Percentiles rank a stretch among this genome's conserved stretches.
Conservation (phyloP, 2,888 invertebrate genomes). For the Thumatha senex region DNA sequence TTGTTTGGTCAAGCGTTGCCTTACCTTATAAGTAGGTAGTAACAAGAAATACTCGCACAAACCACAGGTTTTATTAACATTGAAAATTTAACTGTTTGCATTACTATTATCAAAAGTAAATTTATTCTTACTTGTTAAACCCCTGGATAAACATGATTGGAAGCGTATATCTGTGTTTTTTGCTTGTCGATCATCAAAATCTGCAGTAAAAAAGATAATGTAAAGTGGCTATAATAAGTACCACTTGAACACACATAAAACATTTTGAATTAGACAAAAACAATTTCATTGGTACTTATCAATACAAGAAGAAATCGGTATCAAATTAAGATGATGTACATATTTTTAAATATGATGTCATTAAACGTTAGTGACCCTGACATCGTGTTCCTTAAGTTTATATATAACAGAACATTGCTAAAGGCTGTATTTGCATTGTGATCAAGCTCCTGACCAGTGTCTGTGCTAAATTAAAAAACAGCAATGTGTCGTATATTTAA, state of each 20-base stretch:
- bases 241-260: background rate
- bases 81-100: too few species aligned
- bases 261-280: background rate
- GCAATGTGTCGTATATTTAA: constrained; percentile 44
- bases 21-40: too few species aligned
- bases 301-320: background rate
- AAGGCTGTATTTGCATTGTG: constrained; percentile 34
- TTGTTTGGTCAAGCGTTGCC: too few species aligned
- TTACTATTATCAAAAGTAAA: too few species aligned
- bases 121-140: too few species aligned
- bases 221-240: background rate
- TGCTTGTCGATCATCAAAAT: too few species aligned
- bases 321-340: background rate
- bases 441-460: constrained; percentile 38
- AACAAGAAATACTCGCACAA: too few species aligned
- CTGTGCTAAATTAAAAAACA: constrained; percentile 18
- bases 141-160: too few species aligned
- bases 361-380: constrained; percentile 34
- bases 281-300: background rate
- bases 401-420: constrained; percentile 36
- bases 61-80: too few species aligned
- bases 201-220: too few species aligned
- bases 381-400: constrained; percentile 39
- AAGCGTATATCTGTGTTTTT: too few species aligned
- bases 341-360: constrained; percentile 8